Evolutionary conservation across 2,797 vertebrate species (phyloP), one percentile per base, ranked within the genome.

Genomic region (Aulostomus chinensis): DNA sequence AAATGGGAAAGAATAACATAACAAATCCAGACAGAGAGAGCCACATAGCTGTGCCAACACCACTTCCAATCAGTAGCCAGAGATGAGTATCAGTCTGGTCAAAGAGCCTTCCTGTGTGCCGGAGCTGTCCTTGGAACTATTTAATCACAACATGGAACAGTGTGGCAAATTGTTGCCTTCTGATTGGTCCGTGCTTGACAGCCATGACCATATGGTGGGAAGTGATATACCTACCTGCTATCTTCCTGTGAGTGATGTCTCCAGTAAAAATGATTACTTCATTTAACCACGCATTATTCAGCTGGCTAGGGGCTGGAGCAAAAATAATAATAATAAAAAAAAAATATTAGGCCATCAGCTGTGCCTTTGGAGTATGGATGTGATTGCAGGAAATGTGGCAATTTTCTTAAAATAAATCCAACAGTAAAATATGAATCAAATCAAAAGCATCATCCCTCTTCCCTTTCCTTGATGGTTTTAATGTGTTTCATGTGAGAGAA

Each of bases 151-250:
- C 86, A 83, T 60, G 84, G 86, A 84, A 78, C 85, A 85, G 85
- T 73, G 86, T 89, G 68, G 88, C 88, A 87, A 92, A 92, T 91
- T 86, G 86, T 58, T 37, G 82, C 78, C 56, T 73, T 82, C 68
- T 81, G 81, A 92, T 91, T 92, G 89, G 90, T 71, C 63, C 2
- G 20, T 39, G 64, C 83, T 87, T 83, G 76, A 90, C 88, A 88
- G 68, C 88, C 88, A 78, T 87, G 88, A 86, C 90, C 88, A 87
- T 90, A 89, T 91, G 90, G 90, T 80, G 76, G 85, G 79, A 79
- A 90, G 86, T 87, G 89, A 93, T 92, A 92, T 91, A 91, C 86
- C 86, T 86, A 80, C 83, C 87, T 86, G 87, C 88, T 88, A 91
- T 91, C 89, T 80, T 79, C 80, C 80, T 7, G 58, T 85, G 85